These are phyloP conservation scores for Fundulus diaphanus DNA, from an alignment of 2,797 vertebrate species.

Conservation along the genomic window DNA sequence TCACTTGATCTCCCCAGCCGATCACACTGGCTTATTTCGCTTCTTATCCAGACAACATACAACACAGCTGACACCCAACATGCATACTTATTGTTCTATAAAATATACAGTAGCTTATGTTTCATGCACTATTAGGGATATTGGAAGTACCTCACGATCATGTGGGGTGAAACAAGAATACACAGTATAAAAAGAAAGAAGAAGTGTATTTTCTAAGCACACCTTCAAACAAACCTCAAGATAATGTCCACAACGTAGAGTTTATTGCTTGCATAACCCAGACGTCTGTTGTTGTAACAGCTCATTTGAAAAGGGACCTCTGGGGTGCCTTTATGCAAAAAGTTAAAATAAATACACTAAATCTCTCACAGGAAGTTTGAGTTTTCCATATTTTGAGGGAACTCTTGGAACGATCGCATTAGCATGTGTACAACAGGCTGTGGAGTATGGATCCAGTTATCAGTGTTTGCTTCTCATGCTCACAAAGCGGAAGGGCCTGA, in stretches of 20 bases:
- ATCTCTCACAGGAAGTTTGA: slow-evolving; percentile 17
- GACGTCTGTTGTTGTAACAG: slow-evolving; percentile 17
- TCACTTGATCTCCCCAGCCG: slow-evolving; percentile 67
- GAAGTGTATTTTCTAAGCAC: slow-evolving; percentile 18
- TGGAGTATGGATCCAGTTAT: slow-evolving; percentile 31
- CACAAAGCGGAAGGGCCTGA: slow-evolving; percentile 32
- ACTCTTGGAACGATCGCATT: slow-evolving; percentile 37
- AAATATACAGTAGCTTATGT: slow-evolving; percentile 62
- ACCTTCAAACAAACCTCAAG: slow-evolving; percentile 1
- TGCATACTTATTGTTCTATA: slow-evolving; percentile 67
- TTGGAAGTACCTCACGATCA: slow-evolving; percentile 14
- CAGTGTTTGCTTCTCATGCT: slow-evolving; percentile 49
- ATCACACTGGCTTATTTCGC: slow-evolving; percentile 71
- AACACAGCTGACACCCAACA: slow-evolving; percentile 61
- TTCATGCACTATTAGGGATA: slow-evolving; percentile 26
- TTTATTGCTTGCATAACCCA: slow-evolving; percentile 1
- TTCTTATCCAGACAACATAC: slow-evolving; percentile 68
- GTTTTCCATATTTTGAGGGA: slow-evolving; percentile 34
- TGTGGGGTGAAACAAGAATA: slow-evolving; percentile 27
- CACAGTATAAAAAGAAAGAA: slow-evolving; percentile 9
- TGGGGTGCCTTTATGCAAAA: slow-evolving; percentile 3
- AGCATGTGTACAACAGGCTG: slow-evolving; percentile 47
- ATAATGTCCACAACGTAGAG: not conserved
- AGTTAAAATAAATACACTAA: slow-evolving; percentile 10
- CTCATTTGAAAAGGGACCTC: slow-evolving; percentile 8